A percentile compares a stretch with the other conserved stretches of the same genome.
Evolutionary conservation across 1,140 invertebrate species (phyloP).

Genomic region (Cydia amplana): DNA sequence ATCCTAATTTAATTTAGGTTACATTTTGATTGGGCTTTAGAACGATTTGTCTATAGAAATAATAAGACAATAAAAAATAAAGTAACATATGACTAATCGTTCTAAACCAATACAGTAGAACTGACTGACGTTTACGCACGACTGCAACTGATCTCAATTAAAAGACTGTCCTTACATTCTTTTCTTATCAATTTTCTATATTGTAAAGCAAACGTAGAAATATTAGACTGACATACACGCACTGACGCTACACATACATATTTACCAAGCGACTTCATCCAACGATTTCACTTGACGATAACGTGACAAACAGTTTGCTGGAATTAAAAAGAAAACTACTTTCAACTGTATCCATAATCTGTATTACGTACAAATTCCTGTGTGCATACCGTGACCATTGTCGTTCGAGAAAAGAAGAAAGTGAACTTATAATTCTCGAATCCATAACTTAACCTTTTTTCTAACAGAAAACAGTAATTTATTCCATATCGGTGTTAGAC

Average conservation of each 20-base stretch:
- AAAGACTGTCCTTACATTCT: not conserved
- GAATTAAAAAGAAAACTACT: constrained; percentile 32
- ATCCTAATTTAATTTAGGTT: no score
- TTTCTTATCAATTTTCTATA: not conserved
- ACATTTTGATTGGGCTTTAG: no score
- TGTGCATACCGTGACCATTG: constrained; percentile 17
- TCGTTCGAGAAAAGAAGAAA: constrained; percentile 26
- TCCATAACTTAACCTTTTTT: constrained; percentile 18
- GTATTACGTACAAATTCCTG: constrained; percentile 8
- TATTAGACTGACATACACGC: not conserved
- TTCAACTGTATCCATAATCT: constrained; percentile 6
- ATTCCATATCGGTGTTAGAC: not conserved
- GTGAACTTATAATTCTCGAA: constrained; percentile 17
- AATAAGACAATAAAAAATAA: no score
- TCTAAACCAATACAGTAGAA: not conserved
- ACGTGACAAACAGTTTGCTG: constrained; percentile 29
- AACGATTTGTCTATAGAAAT: no score
- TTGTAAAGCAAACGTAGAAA: not conserved
- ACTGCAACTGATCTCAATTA: not conserved
- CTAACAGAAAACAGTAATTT: constrained; percentile 11
- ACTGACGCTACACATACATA: not conserved
- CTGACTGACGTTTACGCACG: not conserved
- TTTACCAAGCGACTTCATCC: not conserved
- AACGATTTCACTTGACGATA: constrained; percentile 20
- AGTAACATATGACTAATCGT: not conserved